Evolutionary conservation across 2,797 vertebrate species (phyloP).

Genomic region (Cirrhinus mrigala): DNA sequence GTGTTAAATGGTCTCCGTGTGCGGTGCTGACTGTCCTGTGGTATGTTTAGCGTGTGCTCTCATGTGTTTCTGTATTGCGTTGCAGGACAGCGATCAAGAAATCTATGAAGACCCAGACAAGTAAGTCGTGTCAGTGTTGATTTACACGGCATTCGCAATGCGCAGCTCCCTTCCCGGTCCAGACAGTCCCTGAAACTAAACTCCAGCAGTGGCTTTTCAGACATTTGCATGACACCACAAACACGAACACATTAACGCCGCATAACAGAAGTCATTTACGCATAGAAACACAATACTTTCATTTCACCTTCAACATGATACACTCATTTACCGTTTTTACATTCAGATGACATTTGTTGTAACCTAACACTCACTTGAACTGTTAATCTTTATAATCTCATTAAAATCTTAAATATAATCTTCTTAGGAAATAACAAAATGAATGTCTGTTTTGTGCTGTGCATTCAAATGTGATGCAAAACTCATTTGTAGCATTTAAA

Average conservation of each 20-base stretch:
- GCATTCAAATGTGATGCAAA: not conserved
- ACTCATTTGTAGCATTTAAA: not conserved
- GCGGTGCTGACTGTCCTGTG: not conserved
- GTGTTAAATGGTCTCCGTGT: not conserved
- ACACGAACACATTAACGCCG: not conserved
- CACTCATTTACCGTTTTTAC: not conserved
- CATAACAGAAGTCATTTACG: not conserved
- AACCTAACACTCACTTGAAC: not conserved
- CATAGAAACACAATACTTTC: no score
- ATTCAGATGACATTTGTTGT: not conserved
- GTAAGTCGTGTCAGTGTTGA: slow-evolving; percentile 70
- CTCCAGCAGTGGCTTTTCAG: not conserved
- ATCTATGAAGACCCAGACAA: slow-evolving; percentile 79
- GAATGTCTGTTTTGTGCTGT: not conserved
- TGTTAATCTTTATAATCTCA: not conserved
- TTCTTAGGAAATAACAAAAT: not conserved
- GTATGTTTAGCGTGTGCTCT: not conserved
- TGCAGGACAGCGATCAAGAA: slow-evolving; percentile 73
- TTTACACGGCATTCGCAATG: not conserved
- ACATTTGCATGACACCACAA: not conserved
- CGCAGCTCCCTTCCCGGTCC: not conserved
- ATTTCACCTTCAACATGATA: no score
- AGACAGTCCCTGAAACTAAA: not conserved
- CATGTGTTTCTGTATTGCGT: slow-evolving; percentile 41
- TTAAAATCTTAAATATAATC: not conserved